These are phyloP conservation scores for Acanthosepion lycidas DNA, from an alignment of 2,888 invertebrate genomes.

Conservation along the genomic window DNA sequence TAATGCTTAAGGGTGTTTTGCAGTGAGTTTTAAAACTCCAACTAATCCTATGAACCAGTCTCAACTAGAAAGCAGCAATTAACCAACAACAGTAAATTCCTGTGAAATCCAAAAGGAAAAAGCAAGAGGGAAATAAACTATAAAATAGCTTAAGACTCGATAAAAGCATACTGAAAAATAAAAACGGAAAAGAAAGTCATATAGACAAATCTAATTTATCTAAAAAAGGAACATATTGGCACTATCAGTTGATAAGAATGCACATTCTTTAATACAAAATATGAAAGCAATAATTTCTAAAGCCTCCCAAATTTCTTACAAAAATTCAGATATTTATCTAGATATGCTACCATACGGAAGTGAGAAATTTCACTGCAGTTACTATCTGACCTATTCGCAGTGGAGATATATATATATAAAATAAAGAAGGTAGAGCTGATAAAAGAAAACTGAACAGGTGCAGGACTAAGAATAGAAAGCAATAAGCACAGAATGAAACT, in stretches of 20 bases:
- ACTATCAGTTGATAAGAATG: not conserved
- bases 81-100: not conserved
- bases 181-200: not conserved
- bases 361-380: not conserved
- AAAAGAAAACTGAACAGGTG: not conserved
- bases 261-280: not conserved
- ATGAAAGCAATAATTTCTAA: not conserved
- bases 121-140: too few species aligned
- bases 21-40: too few species aligned
- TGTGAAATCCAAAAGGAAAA: not conserved
- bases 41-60: not conserved
- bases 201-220: not conserved
- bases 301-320: not conserved
- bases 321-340: not conserved
- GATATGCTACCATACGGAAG: conserved; percentile 4
- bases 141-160: not conserved
- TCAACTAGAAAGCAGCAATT: not conserved
- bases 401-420: not conserved
- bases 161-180: not conserved
- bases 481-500: not conserved
- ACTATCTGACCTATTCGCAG: not conserved
- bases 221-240: not conserved
- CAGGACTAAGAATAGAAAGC: conserved; percentile 21
- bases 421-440: too few species aligned
- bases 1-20: not conserved